Conservation (phyloP, 2,113 vertebrate species). For the Uropsilus gracilis region DNA sequence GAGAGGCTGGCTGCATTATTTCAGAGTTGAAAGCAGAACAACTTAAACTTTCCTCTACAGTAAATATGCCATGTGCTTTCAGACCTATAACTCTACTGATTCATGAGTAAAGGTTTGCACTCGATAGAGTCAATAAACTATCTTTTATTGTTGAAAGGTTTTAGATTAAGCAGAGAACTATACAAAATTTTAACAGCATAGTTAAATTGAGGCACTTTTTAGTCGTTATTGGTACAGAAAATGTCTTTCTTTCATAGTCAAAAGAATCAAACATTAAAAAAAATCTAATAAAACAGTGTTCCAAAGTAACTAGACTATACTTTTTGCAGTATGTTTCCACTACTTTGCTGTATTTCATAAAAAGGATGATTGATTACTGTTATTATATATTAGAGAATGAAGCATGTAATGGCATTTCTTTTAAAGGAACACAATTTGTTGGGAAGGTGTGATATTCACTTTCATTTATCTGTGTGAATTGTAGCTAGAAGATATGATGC, state of each 20-base stretch:
- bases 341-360: background rate
- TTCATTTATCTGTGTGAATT: background rate
- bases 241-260: background rate
- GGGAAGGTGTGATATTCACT: background rate
- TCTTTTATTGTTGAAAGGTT: background rate
- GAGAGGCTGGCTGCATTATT: background rate
- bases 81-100: background rate
- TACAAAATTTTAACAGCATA: background rate
- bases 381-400: too few species aligned
- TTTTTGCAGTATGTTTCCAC: background rate
- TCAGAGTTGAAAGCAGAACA: constrained; percentile 12
- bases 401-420: background rate
- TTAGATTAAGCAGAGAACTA: background rate
- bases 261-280: background rate
- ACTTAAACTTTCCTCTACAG: background rate
- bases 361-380: background rate
- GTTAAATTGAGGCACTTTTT: background rate
- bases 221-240: background rate
- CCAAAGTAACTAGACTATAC: background rate
- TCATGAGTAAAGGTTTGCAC: background rate
- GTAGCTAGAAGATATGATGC: background rate
- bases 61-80: background rate
- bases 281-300: background rate
- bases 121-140: constrained; percentile 25
- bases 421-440: background rate